phyloP scores from a whole-genome alignment of 2,113 vertebrate species.

The Oncorhynchus tshawytscha region DNA sequence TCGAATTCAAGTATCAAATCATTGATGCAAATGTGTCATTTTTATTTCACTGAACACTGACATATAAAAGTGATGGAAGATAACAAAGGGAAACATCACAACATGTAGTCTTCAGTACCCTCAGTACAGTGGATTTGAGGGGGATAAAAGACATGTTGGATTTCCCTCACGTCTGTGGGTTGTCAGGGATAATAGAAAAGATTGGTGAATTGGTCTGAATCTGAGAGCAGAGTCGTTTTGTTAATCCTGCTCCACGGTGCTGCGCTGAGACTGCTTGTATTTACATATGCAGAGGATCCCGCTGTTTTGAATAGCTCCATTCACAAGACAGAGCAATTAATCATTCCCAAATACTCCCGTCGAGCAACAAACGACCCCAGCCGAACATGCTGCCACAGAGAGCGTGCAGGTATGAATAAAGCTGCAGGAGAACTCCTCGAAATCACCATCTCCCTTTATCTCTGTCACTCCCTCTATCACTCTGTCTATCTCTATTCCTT shows the following conservation, averaged over 20 bases:
- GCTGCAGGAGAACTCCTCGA: slow-evolving; percentile 73
- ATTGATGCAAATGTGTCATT: too few species aligned
- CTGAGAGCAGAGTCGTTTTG: slow-evolving; percentile 76
- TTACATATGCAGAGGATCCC: slow-evolving; percentile 87
- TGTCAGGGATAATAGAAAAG: slow-evolving; percentile 73
- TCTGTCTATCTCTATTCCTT: slow-evolving; percentile 40
- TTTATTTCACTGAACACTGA: too few species aligned
- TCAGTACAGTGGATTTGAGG: slow-evolving; percentile 39
- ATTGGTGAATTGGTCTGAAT: slow-evolving; percentile 71
- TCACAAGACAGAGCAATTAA: slow-evolving; percentile 93
- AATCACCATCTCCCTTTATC: slow-evolving; percentile 37
- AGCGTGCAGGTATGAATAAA: slow-evolving; percentile 86
- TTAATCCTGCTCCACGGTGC: slow-evolving; percentile 80
- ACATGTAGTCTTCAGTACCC: too few species aligned
- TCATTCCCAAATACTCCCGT: slow-evolving; percentile 88
- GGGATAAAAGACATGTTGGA: slow-evolving; percentile 51
- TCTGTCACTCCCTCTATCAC: slow-evolving; percentile 37
- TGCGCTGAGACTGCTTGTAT: slow-evolving; percentile 82
- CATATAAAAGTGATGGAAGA: too few species aligned
- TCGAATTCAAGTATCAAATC: too few species aligned
- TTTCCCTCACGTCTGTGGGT: slow-evolving; percentile 51
- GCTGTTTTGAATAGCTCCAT: slow-evolving; percentile 82
- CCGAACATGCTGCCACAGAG: slow-evolving; percentile 76
- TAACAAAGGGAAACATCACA: too few species aligned
- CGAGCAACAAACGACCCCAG: slow-evolving; percentile 78